Percentiles rank a stretch among this genome's conserved stretches.
Conservation (phyloP, 1,140 invertebrate species). For the Polypedilum pembai region DNA sequence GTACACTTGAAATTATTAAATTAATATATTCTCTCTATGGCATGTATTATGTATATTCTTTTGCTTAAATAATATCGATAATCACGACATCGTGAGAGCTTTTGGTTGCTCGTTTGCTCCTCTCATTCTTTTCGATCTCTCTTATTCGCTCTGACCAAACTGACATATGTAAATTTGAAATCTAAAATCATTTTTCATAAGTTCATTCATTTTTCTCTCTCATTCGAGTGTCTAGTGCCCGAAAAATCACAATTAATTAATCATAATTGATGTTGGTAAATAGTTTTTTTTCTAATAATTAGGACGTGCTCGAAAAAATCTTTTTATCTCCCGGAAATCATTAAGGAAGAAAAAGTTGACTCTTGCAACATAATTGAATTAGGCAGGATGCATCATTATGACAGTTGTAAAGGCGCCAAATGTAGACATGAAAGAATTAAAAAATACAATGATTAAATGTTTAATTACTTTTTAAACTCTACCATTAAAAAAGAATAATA, state of each 20-base stretch:
- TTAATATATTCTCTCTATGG: constrained; percentile 1
- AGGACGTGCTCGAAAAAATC: background rate
- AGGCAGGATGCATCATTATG: no score
- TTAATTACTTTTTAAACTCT: no score
- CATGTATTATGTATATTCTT: background rate
- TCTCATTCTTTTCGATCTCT: no score
- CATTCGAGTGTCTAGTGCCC: background rate
- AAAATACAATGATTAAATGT: no score
- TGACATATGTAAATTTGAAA: no score
- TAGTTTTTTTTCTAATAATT: no score
- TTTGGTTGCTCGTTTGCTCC: background rate
- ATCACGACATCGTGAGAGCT: constrained; percentile 2
- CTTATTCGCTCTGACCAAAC: no score
- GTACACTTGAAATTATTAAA: constrained; percentile 25
- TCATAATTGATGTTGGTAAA: constrained; percentile 5
- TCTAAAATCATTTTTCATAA: background rate
- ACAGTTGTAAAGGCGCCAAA: no score
- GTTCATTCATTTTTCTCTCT: background rate
- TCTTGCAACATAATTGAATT: no score
- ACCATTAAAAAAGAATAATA: no score
- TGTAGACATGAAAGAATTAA: no score
- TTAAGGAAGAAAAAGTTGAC: background rate
- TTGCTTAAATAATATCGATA: background rate
- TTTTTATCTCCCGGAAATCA: background rate
- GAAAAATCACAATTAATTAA: constrained; percentile 12